Percentiles rank a stretch among this genome's conserved stretches.
These are phyloP conservation scores for Allygus modestus DNA, from an alignment of 2,888 invertebrate genomes.

Conservation along the genomic window DNA sequence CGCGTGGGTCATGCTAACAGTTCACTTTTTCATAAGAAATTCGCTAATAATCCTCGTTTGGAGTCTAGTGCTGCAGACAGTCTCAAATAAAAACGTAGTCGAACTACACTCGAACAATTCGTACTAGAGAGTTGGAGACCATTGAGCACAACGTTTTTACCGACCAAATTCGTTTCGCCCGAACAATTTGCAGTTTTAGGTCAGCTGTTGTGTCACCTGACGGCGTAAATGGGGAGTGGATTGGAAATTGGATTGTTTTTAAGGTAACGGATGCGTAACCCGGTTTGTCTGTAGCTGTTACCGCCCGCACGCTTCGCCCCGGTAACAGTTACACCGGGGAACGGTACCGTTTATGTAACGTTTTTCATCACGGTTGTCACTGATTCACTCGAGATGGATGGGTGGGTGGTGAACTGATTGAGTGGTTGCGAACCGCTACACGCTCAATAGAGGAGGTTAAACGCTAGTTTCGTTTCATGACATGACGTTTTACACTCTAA, in stretches of 20 bases:
- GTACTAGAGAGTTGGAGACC: too few species aligned
- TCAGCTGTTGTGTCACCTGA: conserved; percentile 27
- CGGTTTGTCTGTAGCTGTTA: background rate
- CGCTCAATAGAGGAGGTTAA: too few species aligned
- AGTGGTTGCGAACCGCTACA: too few species aligned
- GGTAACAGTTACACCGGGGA: conserved; percentile 13
- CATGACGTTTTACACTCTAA: too few species aligned
- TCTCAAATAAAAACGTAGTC: too few species aligned
- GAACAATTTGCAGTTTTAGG: background rate
- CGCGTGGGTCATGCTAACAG: too few species aligned
- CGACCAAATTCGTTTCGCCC: background rate
- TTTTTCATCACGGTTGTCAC: background rate
- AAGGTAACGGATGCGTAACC: conserved; percentile 29
- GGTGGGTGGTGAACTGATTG: background rate
- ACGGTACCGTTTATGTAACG: conserved; percentile 23
- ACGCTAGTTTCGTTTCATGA: too few species aligned
- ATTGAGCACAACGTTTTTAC: background rate
- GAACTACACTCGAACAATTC: too few species aligned
- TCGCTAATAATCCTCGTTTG: too few species aligned
- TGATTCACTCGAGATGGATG: background rate
- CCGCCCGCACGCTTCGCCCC: conserved; percentile 7
- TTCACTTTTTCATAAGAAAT: too few species aligned
- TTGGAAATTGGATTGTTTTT: conserved; percentile 38
- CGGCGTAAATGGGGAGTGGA: background rate
- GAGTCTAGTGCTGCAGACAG: too few species aligned